Conservation (phyloP, 2,797 vertebrate species). For the Euthynnus affinis region DNA sequence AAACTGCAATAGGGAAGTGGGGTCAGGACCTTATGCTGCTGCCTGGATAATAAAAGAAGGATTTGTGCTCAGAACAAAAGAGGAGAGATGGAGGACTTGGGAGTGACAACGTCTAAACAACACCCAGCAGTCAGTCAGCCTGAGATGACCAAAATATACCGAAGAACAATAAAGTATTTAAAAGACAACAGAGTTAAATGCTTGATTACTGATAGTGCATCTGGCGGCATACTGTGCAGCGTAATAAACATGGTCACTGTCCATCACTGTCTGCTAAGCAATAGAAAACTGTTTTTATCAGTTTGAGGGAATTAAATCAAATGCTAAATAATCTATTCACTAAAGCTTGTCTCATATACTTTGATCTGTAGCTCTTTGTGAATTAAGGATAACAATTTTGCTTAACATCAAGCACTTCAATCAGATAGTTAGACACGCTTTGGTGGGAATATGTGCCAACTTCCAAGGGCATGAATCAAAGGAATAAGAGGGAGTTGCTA, state of each 20-base stretch:
- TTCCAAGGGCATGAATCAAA: slow-evolving; percentile 81
- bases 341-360: slow-evolving; percentile 54
- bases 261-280: slow-evolving; percentile 18
- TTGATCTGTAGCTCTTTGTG: slow-evolving; percentile 73
- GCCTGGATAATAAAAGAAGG: slow-evolving; percentile 83
- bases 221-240: background rate
- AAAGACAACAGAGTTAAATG: slow-evolving; percentile 36
- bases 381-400: slow-evolving; percentile 78
- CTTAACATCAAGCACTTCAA: slow-evolving; percentile 75
- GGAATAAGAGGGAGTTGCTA: slow-evolving; percentile 72
- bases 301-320: slow-evolving; percentile 66
- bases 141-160: slow-evolving; percentile 37
- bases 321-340: slow-evolving; percentile 65
- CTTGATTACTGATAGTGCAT: slow-evolving; percentile 22
- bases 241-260: slow-evolving; percentile 9
- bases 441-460: slow-evolving; percentile 76
- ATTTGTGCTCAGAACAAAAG: slow-evolving; percentile 82
- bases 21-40: slow-evolving; percentile 80
- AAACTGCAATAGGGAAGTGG: slow-evolving; percentile 80
- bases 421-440: slow-evolving; percentile 69
- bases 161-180: slow-evolving; percentile 32
- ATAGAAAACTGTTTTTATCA: slow-evolving; percentile 38
- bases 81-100: slow-evolving; percentile 62
- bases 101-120: slow-evolving; percentile 64
- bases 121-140: slow-evolving; percentile 61